Evolutionary conservation across 1,140 invertebrate species (phyloP).

Genomic region (Marisa cornuarietis): DNA sequence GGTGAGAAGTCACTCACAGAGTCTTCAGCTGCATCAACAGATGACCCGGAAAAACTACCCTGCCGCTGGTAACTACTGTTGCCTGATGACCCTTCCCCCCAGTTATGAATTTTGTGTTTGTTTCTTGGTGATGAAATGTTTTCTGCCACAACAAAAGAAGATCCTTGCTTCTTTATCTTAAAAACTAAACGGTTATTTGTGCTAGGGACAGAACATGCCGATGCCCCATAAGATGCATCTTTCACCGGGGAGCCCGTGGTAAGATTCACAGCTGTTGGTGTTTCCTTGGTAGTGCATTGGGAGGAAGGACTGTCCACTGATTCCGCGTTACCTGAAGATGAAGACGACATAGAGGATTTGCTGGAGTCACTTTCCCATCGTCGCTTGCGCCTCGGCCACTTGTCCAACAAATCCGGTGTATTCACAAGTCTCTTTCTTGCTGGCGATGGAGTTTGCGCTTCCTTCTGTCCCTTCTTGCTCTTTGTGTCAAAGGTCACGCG

Average conservation of each 20-base stretch:
- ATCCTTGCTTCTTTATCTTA: too few relatives aligned
- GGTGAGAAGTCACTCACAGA: too few relatives aligned
- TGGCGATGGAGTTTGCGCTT: constrained; percentile 44
- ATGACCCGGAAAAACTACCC: too few relatives aligned
- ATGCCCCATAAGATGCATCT: too few relatives aligned
- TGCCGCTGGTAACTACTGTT: too few relatives aligned
- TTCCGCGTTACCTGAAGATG: background rate
- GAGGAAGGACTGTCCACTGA: too few relatives aligned
- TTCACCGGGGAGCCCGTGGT: too few relatives aligned
- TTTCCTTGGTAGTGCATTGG: too few relatives aligned
- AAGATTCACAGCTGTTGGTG: too few relatives aligned
- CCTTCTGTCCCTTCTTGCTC: background rate
- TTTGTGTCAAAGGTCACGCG: constrained; percentile 4
- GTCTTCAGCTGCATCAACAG: too few relatives aligned
- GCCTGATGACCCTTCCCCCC: background rate
- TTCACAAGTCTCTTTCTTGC: constrained; percentile 23
- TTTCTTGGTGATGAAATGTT: constrained; percentile 5
- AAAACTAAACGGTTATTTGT: too few relatives aligned
- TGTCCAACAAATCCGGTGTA: constrained; percentile 47
- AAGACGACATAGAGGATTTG: background rate
- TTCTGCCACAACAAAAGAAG: background rate
- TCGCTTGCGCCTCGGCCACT: constrained; percentile 37
- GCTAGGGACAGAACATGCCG: too few relatives aligned
- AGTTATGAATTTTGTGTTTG: background rate
- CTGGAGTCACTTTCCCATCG: constrained; percentile 9